A percentile compares a stretch with the other conserved stretches of the same genome.
These are phyloP conservation scores for Centropus unirufus DNA, from an alignment of 2,113 vertebrate genomes.

Conservation along the genomic window DNA sequence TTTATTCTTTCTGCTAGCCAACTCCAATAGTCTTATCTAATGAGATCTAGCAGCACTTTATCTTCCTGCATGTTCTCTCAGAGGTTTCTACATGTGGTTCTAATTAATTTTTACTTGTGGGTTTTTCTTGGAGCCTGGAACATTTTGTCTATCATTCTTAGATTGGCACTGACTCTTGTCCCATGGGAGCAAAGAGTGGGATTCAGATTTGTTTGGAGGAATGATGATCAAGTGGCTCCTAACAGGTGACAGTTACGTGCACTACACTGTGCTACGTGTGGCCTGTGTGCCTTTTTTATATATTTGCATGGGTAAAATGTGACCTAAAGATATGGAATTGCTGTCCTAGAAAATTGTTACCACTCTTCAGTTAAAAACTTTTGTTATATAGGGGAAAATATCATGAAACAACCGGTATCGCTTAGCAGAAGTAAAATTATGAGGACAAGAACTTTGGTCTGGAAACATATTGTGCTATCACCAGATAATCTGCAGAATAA, in stretches of 20 bases:
- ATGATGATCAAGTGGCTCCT: neutral
- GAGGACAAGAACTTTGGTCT: neutral
- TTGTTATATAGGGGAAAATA: neutral
- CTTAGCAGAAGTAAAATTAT: neutral
- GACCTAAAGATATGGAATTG: neutral
- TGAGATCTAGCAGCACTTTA: neutral
- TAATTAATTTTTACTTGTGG: neutral
- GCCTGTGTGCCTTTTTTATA: neutral
- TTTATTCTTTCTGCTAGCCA: neutral
- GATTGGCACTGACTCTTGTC: neutral
- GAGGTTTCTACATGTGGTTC: neutral
- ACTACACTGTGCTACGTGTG: neutral
- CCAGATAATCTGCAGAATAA: neutral
- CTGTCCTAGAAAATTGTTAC: neutral
- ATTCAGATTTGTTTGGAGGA: neutral
- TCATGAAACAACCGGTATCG: neutral
- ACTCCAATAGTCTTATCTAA: conserved; percentile 5
- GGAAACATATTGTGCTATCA: neutral
- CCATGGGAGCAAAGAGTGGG: neutral
- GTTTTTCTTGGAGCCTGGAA: neutral
- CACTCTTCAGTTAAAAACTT: neutral
- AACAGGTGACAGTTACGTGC: neutral
- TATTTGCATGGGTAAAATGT: neutral
- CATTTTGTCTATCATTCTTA: neutral
- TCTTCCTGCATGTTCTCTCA: neutral